Base-by-base conservation (phyloP, 2,797 vertebrate species). In the Gila robusta region DNA sequence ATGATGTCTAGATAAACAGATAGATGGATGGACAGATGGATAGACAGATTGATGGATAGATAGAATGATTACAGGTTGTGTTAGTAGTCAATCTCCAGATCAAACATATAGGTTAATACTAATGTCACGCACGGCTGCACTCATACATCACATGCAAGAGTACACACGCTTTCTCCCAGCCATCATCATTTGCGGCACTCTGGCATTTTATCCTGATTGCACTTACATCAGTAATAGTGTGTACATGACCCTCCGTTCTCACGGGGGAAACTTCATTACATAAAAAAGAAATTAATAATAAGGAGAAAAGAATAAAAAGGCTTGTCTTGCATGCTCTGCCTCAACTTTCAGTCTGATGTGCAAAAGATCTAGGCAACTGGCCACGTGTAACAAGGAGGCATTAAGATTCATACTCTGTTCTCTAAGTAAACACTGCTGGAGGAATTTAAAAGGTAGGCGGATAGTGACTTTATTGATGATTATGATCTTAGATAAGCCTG, bases 181-280 rank as follows among this genome's bases (percentile, higher is more conserved):
- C 62, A 37, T 79, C 83, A 79, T 84, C 74, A 56, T 77, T 84
- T 76, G 44, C 8, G 6, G 64, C 49, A 74, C 82, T 59, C 83
- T 69, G 49, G 49, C 76, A 85, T 85, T 71, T 84, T 72, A 44
- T 72, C 69, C 77, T 73, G 52, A 80, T 72, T 79, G 74, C 64
- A 79, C 49, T 70, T 79, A 56, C 74, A 79, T 78, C 74, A 66
- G 67, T 80, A 72, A 80, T 72, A 80, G 54, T 80, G 74, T 79
- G 67, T 72, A 85, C 83, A 72, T 12, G 83, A 85, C 52, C 83
- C 77, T 71, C 64, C n/a, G 83, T 79, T 79, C 83, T 85, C 76
- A 62, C 28, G 5, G 66, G 28, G 52, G 54, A 80, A 67, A 80
- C 56, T 85, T 71, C 77, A 85, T 85, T 72, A 79, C 76, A 59